phyloP scores from a whole-genome alignment of 2,797 vertebrate genomes.

The Mus spretus region DNA sequence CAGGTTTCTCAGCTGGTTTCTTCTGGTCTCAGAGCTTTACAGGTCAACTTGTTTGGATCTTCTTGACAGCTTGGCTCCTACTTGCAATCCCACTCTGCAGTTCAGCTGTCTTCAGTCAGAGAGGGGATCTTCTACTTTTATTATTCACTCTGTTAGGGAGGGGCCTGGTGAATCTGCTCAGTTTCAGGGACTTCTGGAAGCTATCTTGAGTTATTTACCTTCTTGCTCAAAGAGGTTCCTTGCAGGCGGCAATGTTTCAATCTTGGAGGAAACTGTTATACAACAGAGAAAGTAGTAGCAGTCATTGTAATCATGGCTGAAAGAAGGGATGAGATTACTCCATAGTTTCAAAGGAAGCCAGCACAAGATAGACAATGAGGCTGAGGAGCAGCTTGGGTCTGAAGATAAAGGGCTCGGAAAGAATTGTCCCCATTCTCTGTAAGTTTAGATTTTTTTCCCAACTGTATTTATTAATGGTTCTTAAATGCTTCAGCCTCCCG shows the following conservation, averaged over 20 bases:
- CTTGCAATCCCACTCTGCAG: neutral
- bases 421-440: neutral
- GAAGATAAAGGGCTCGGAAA: neutral
- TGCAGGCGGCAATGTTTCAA: neutral
- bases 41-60: neutral
- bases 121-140: neutral
- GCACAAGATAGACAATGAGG: no score
- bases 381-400: neutral
- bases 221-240: neutral
- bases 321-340: neutral
- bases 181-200: neutral
- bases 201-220: neutral
- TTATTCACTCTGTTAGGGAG: neutral
- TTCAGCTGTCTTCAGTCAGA: neutral
- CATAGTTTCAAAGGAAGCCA: neutral
- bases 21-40: neutral
- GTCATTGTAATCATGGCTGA: no score
- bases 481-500: neutral
- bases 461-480: neutral
- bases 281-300: neutral
- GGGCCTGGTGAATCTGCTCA: neutral
- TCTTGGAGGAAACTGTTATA: neutral
- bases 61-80: neutral
- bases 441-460: neutral
- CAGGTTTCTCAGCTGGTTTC: neutral